phyloP scores from a whole-genome alignment of 2,797 vertebrate genomes.

The Amazonetta brasiliensis region DNA sequence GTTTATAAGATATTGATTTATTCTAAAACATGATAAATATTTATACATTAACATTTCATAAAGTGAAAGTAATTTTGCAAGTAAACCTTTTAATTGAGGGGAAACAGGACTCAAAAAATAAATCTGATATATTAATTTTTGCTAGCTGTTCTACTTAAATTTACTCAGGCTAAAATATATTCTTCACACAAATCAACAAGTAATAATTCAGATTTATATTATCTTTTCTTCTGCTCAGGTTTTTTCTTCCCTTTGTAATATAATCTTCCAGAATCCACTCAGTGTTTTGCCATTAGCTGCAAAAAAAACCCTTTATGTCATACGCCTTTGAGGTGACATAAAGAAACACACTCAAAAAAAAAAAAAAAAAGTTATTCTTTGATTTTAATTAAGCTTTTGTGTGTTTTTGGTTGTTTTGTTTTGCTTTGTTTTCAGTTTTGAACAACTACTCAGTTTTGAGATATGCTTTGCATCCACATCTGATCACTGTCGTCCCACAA shows the following conservation, averaged over 20 bases:
- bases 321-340: not conserved
- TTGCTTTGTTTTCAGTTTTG: not conserved
- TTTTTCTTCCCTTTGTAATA: not conserved
- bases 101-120: not conserved
- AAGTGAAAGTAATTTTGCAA: constrained; percentile 1
- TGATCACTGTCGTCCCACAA: not conserved
- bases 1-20: not conserved
- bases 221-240: not conserved
- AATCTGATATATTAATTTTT: not conserved
- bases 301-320: not conserved
- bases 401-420: no score
- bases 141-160: not conserved
- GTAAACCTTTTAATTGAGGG: not conserved
- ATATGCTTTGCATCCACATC: not conserved
- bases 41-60: not conserved
- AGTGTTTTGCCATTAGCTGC: not conserved
- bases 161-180: not conserved
- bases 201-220: not conserved
- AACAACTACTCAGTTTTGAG: not conserved
- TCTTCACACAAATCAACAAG: not conserved
- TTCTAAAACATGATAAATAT: not conserved
- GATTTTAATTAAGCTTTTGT: not conserved
- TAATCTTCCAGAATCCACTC: not conserved
- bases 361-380: not conserved
- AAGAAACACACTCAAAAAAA: not conserved